A percentile compares a stretch with the other conserved stretches of the same genome.
Evolutionary conservation across 2,797 vertebrate species (phyloP).

Genomic region (Gymnodraco acuticeps): DNA sequence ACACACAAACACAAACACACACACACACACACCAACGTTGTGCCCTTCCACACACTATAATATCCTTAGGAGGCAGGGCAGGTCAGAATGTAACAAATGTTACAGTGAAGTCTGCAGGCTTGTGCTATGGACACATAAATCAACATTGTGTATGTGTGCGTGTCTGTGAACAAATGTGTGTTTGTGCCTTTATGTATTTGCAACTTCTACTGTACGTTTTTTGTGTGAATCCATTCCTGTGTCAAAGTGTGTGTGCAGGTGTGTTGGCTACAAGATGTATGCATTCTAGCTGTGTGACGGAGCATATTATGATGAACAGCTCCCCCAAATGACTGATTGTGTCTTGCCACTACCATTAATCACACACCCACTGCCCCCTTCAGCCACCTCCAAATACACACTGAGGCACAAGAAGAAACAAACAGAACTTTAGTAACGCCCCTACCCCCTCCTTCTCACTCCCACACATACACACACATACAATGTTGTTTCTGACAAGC

Average conservation of each 20-base stretch:
- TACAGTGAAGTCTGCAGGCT: constrained; percentile 32
- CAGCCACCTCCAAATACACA: constrained; percentile 62
- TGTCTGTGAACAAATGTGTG: not conserved
- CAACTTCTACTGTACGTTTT: constrained; percentile 6
- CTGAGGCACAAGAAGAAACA: constrained; percentile 38
- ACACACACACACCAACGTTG: not conserved
- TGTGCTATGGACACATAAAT: constrained; percentile 38
- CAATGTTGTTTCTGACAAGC: constrained; percentile 36
- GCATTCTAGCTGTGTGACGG: constrained; percentile 76
- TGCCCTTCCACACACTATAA: constrained; percentile 11
- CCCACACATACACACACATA: constrained; percentile 11
- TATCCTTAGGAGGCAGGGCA: constrained; percentile 29
- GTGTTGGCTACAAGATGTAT: constrained; percentile 70
- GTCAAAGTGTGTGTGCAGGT: constrained; percentile 28
- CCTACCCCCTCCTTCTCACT: not conserved
- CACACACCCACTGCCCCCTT: constrained; percentile 75
- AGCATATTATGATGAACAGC: constrained; percentile 81
- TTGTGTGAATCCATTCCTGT: not conserved
- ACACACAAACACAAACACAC: not conserved
- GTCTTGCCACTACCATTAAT: constrained; percentile 78
- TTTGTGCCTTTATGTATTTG: constrained; percentile 15
- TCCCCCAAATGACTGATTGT: constrained; percentile 83
- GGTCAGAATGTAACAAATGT: constrained; percentile 43
- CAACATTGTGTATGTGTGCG: constrained; percentile 9
- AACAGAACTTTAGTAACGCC: constrained; percentile 51